These are phyloP conservation scores for Pocillopora verrucosa DNA, from an alignment of 64 coral and sea anemone species.

Conservation along the genomic window DNA sequence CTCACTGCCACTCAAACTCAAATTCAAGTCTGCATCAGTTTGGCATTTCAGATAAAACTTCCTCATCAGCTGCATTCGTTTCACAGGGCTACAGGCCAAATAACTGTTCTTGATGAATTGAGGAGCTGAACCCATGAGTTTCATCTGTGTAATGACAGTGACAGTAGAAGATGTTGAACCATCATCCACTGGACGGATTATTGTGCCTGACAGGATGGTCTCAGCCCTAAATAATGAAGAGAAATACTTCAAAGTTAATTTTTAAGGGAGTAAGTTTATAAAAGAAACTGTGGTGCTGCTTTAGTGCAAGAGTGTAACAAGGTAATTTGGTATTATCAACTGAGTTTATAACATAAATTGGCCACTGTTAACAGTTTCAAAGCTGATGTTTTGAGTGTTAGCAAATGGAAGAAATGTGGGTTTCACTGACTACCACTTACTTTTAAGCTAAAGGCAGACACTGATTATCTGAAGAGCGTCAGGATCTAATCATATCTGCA, in stretches of 20 bases:
- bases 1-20: slow-evolving; percentile 29
- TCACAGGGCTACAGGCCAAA: slow-evolving; percentile 20
- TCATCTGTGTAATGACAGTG: slow-evolving; percentile 35
- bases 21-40: slow-evolving; percentile 1
- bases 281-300: neutral
- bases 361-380: too few species aligned
- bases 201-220: slow-evolving; percentile 26
- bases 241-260: neutral
- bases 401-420: too few species aligned
- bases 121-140: slow-evolving; percentile 23
- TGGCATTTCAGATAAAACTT: slow-evolving; percentile 40
- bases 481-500: too few species aligned
- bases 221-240: slow-evolving; percentile 1
- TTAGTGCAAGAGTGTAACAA: neutral
- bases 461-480: too few species aligned
- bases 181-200: slow-evolving; percentile 35
- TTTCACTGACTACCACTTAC: too few species aligned
- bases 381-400: too few species aligned
- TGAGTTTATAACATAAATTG: too few species aligned
- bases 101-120: slow-evolving; percentile 46
- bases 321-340: too few species aligned
- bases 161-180: slow-evolving; percentile 23
- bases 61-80: slow-evolving; percentile 31
- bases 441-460: too few species aligned
- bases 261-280: too few species aligned